Conservation (phyloP, 2,888 invertebrate genomes). For the Galeopsomyia nigrocyanea region DNA sequence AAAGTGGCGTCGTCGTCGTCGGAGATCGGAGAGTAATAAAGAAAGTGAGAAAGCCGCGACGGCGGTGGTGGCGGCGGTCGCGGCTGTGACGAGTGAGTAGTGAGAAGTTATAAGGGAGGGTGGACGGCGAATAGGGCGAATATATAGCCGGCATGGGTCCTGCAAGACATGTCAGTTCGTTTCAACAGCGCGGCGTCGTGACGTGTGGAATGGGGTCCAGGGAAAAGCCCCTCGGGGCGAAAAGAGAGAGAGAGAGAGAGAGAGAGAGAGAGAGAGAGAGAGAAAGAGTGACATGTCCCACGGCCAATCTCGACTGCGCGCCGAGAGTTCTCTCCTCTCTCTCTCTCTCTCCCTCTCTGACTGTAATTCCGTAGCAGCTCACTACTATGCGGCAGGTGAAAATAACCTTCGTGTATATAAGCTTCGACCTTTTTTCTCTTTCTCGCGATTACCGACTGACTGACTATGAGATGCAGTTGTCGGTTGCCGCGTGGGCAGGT, state of each 20-base stretch:
- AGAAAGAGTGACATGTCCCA: conserved; percentile 56
- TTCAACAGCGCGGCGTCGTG: conserved; percentile 63
- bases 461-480: no score
- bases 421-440: background rate
- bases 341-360: conserved; percentile 33
- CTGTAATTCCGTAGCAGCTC: conserved; percentile 11
- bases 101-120: background rate
- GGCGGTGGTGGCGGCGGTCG: no score
- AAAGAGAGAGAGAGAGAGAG: conserved; percentile 18
- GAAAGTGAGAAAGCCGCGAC: no score
- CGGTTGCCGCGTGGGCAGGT: no score
- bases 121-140: conserved; percentile 49
- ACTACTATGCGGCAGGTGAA: conserved; percentile 45
- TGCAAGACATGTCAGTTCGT: conserved; percentile 59
- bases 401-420: conserved; percentile 37
- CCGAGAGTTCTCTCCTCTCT: conserved; percentile 40
- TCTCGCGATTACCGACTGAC: no score
- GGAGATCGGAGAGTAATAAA: no score
- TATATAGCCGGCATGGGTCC: conserved; percentile 43
- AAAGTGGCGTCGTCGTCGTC: no score
- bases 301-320: conserved; percentile 58
- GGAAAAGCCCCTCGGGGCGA: conserved; percentile 56
- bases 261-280: conserved; percentile 17
- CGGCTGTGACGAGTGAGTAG: no score
- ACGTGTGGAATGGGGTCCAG: conserved; percentile 58